Base-by-base conservation (phyloP, 2,797 vertebrate genomes). In the Pteropus rufus region DNA sequence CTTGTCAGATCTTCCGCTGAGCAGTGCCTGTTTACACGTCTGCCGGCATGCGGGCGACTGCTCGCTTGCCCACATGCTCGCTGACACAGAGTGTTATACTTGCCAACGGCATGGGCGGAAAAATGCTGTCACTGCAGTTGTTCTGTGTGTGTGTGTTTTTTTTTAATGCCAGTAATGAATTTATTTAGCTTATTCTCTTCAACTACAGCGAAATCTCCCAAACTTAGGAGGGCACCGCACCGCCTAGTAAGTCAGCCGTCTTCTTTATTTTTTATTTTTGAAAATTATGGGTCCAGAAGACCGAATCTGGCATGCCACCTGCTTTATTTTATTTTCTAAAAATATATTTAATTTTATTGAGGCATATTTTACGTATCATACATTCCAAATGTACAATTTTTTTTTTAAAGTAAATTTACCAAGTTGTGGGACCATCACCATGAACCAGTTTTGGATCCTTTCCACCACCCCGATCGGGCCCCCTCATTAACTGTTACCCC, bases 41-140 rank as follows among this genome's bases (percentile, higher is more conserved):
- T 4, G 10, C 72, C 46, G 16, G 81, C 8, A 5, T 0, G 39
- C 0, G 1, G 36, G 52, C 0, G 14, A 2, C 44, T 0, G 21
- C 3, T 0, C 1, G 8, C 5, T 8, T n/a, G 41, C 11, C 10
- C 36, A 5, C 12, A 2, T 1, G 44, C 41, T 60, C 11, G 15
- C 23, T 5, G 41, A 54, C 62, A 29, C 0, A 9, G 29, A 9
- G 26, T 10, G 4, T 75, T 5, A 36, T 10, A 19, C 15, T 15
- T 46, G 62, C 34, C 36, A 29, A 26, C 7, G 1, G 23, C 65
- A 24, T 0, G 16, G 65, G 21, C 52, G 39, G 14, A 29, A 31
- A 82, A 24, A 29, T 1, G 34, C 19, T 15, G 12, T 4, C 14
- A 3, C 0, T 29, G 2, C 0, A 29, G 19, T 15, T 49, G 14